Conservation (phyloP, 2,797 vertebrate genomes). For the Cynodonichthys magdalenae region DNA sequence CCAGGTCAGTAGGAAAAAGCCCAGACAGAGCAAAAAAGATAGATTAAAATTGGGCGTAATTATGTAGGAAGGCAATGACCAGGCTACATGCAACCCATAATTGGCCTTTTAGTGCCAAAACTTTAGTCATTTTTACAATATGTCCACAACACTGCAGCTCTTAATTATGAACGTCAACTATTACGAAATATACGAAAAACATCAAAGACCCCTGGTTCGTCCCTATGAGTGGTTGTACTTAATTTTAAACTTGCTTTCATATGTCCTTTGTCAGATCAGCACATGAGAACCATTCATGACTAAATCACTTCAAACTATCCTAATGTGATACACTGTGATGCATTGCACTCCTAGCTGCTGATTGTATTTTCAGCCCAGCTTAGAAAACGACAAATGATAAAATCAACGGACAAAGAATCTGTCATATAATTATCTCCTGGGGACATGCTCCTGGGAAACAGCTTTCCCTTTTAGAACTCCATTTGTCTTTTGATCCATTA, state of each 20-base stretch:
- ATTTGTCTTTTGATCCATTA: constrained; percentile 87
- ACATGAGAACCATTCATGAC: constrained; percentile 28
- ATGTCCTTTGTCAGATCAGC: constrained; percentile 7
- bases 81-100: too few species aligned
- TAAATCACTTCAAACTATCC: constrained; percentile 37
- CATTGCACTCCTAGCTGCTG: constrained; percentile 41
- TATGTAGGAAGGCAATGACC: too few species aligned
- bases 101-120: too few species aligned
- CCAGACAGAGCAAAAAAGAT: too few species aligned
- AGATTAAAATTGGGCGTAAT: too few species aligned
- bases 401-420: constrained; percentile 79
- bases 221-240: background rate
- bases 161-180: too few species aligned
- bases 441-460: constrained; percentile 75
- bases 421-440: constrained; percentile 79
- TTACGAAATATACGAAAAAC: too few species aligned
- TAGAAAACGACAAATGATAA: constrained; percentile 73
- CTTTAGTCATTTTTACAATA: too few species aligned
- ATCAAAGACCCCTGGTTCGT: too few species aligned
- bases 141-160: too few species aligned
- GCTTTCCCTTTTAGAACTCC: constrained; percentile 61
- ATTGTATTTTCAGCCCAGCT: constrained; percentile 51
- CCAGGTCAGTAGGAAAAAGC: too few species aligned
- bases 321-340: constrained; percentile 45
- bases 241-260: background rate